These are phyloP conservation scores for Petrolisthes manimaculis DNA, from an alignment of 2,888 invertebrate species.

Conservation along the genomic window DNA sequence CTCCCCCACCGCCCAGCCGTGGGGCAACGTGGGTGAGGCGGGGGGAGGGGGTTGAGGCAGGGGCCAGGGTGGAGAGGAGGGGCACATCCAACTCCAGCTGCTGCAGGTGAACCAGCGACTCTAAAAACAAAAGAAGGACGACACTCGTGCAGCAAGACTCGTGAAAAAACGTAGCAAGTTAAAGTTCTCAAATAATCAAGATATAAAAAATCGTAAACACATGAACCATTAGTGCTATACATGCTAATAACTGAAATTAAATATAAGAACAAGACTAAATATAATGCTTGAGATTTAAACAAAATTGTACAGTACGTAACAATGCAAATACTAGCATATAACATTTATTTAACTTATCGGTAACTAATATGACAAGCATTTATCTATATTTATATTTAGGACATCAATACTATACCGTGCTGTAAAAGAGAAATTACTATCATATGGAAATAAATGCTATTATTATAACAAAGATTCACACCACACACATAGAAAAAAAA, in stretches of 20 bases:
- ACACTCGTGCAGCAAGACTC: background rate
- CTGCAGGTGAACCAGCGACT: slow-evolving; percentile 67
- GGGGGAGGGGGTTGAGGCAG: slow-evolving; percentile 33
- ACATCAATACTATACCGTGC: no score
- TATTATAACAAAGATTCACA: background rate
- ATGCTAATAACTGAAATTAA: no score
- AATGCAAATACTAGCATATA: no score
- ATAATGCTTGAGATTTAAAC: no score
- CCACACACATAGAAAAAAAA: background rate
- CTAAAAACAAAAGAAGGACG: slow-evolving; percentile 59
- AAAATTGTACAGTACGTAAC: no score
- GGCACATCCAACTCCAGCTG: slow-evolving; percentile 66
- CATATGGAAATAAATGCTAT: background rate
- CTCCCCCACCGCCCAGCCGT: background rate
- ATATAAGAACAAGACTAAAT: no score
- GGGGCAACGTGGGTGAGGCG: slow-evolving; percentile 40
- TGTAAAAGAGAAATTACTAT: no score
- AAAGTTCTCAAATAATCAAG: background rate
- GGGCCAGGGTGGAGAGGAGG: slow-evolving; percentile 46
- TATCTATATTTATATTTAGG: no score
- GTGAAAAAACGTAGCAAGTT: background rate
- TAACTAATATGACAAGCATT: no score
- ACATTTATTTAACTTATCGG: no score
- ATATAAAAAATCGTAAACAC: background rate
- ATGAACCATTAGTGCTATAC: background rate